phyloP scores from a whole-genome alignment of 2,797 vertebrate species.

The Oreortyx pictus region DNA sequence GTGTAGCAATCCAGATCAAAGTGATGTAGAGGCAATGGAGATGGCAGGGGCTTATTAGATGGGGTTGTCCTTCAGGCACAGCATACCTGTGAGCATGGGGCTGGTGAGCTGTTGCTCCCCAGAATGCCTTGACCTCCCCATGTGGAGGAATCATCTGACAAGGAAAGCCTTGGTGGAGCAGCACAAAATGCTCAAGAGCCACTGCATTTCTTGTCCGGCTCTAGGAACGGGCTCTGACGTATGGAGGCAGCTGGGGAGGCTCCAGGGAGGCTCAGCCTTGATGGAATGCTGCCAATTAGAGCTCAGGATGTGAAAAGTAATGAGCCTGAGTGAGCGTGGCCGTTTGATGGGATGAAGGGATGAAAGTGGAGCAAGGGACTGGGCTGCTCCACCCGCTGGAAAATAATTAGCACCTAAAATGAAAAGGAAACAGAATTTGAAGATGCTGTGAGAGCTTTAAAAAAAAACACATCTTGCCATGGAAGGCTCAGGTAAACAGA shows the following conservation, averaged over 20 bases:
- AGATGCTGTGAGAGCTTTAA: not conserved
- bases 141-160: not conserved
- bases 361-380: not conserved
- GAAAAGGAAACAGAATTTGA: not conserved
- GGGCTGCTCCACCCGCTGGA: not conserved
- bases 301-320: not conserved
- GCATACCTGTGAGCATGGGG: not conserved
- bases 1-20: not conserved
- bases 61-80: fast-evolving
- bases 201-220: fast-evolving
- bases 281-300: not conserved
- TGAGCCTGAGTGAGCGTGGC: not conserved
- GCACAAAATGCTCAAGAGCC: not conserved
- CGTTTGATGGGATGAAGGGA: not conserved
- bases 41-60: not conserved
- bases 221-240: not conserved
- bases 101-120: fast-evolving
- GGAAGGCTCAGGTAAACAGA: not conserved
- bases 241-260: not conserved
- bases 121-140: not conserved
- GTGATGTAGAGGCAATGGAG: not conserved
- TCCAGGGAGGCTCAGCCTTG: not conserved
- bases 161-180: not conserved
- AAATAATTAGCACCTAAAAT: constrained; percentile 15
- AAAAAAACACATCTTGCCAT: not conserved